Conservation (phyloP, 2,113 vertebrate species). For the Trichechus manatus region DNA sequence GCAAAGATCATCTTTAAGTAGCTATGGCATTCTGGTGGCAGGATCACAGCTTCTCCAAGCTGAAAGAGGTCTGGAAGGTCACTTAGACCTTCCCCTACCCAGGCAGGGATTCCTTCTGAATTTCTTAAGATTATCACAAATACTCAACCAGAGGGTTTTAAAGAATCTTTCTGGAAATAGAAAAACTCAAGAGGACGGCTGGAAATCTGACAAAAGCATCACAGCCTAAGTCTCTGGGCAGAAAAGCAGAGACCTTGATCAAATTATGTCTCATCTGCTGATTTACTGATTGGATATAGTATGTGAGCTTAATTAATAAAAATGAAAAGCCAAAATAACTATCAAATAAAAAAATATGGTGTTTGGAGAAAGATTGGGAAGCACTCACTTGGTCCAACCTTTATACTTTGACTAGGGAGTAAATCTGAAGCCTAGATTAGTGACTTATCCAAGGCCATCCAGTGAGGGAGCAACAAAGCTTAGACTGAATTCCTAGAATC, state of each 20-base stretch:
- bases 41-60: neutral
- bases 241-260: neutral
- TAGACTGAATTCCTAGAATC: neutral
- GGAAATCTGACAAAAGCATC: neutral
- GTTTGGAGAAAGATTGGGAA: neutral
- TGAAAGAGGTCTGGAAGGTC: neutral
- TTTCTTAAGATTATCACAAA: neutral
- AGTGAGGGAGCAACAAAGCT: neutral
- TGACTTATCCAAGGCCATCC: neutral
- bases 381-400: neutral
- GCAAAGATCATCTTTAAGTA: neutral
- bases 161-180: constrained; percentile 57
- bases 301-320: neutral
- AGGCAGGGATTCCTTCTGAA: neutral
- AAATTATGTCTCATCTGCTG: neutral
- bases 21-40: neutral
- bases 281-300: neutral
- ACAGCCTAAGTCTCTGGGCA: neutral
- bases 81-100: neutral
- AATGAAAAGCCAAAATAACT: constrained; percentile 19
- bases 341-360: neutral
- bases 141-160: neutral
- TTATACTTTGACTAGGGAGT: neutral
- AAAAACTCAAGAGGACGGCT: neutral
- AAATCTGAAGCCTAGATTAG: neutral